Conservation (phyloP, 2,797 vertebrate genomes). For the Acrossocheilus wenchowensis region DNA sequence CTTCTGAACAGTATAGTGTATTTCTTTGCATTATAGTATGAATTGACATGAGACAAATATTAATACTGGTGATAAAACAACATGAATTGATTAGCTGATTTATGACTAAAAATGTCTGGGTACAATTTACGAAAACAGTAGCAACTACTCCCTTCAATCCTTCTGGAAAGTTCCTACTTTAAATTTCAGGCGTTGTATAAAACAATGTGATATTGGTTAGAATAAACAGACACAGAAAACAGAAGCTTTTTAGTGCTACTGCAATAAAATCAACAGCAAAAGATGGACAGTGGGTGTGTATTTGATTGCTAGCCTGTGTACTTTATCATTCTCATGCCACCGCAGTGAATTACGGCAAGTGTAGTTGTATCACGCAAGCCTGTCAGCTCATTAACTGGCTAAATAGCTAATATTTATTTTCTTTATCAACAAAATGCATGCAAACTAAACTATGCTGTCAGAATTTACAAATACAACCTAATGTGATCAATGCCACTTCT, state of each 20-base stretch:
- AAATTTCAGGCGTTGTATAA: neutral
- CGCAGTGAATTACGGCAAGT: neutral
- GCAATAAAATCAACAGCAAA: neutral
- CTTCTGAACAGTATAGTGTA: neutral
- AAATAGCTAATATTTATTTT: neutral
- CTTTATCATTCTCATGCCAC: slow-evolving; percentile 13
- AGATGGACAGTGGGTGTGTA: neutral
- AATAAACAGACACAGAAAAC: neutral
- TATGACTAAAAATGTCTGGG: neutral
- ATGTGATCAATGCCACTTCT: neutral
- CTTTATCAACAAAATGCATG: neutral
- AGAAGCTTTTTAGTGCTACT: neutral
- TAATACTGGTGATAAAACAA: neutral
- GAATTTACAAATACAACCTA: neutral
- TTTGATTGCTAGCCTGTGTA: neutral
- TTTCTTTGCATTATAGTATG: neutral
- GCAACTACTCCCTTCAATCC: neutral
- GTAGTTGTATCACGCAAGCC: neutral
- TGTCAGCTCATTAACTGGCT: neutral
- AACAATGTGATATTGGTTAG: neutral
- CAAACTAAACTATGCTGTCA: neutral
- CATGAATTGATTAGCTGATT: neutral
- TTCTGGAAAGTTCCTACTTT: neutral
- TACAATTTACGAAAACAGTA: neutral
- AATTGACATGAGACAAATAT: neutral